Base-by-base conservation (phyloP, 2,797 vertebrate species). In the Platalea minor region DNA sequence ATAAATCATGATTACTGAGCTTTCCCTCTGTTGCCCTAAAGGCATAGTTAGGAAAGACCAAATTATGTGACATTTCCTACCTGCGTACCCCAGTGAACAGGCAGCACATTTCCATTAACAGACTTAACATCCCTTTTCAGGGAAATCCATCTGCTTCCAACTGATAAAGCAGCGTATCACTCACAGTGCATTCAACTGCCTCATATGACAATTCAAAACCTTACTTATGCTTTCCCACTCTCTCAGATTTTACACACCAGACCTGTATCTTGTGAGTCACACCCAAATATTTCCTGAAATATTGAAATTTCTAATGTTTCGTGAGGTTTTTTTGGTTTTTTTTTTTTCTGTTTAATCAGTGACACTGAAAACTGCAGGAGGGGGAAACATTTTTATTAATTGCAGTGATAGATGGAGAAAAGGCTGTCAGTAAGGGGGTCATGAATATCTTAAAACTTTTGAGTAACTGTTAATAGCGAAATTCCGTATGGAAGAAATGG, bases 111-210 rank as follows among this genome's bases (percentile, higher is more conserved):
- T 95, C 56, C 56, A 61, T 81, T 91, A 89, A 70, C 25, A 76
- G 54, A 33, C 33, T 82, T 56, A 60, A 7, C 24, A 46, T 80
- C 21, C 74, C 23, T 90, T 74, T 89, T 91, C 76, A 81, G 74
- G 25, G 45, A 80, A 85, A 43, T 74, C 60, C 57, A 39, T 93
- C 78, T 95, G 92, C 72, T 95, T 85, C 43, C 84, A 65, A 9
- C 77, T 90, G 77, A 95, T 95, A 95, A 95, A 93, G 51, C 51
- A 91, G 33, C 23, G 31, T 88, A 39, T 89, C 80, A 67, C 39
- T 75, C 59, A 39, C 33, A 70, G 26, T 1, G 1, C 29, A 20
- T 83, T 80, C 72, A 75, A 12, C 64, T 95, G 60, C 68, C 45
- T 92, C 9, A 18, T 46, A 50, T 56, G 53, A 41, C 83, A 59